phyloP scores from a whole-genome alignment of 1,140 invertebrate species.

The Drosophila athabasca region DNA sequence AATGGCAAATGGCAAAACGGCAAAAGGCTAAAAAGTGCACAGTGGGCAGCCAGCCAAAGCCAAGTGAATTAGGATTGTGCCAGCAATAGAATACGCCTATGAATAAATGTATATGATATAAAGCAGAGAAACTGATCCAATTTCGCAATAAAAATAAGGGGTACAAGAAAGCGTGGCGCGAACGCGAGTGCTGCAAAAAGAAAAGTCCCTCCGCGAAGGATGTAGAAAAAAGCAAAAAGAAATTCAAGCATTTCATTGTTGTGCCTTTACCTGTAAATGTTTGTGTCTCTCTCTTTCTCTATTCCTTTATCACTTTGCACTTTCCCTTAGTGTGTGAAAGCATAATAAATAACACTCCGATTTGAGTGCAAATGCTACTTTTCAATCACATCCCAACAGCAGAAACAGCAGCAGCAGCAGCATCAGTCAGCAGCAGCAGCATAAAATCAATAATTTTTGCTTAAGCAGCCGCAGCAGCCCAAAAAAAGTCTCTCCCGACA shows the following conservation, averaged over 20 bases:
- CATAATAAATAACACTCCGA: no score
- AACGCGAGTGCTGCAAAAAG: conserved; percentile 42
- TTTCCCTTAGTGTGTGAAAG: no score
- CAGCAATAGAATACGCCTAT: conserved; percentile 24
- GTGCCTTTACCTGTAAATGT: conserved; percentile 66
- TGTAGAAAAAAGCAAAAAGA: conserved; percentile 51
- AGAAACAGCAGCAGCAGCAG: conserved; percentile 33
- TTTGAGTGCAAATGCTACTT: no score
- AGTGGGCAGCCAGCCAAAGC: conserved; percentile 49
- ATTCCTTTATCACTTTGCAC: no score
- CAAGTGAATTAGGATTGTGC: conserved; percentile 50
- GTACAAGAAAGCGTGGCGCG: conserved; percentile 37
- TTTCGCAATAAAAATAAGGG: conserved; percentile 25
- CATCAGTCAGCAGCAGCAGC: conserved; percentile 45
- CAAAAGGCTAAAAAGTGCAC: conserved; percentile 27
- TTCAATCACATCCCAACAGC: conserved; percentile 18
- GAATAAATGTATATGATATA: conserved; percentile 29
- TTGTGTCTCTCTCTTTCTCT: neutral
- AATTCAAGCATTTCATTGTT: conserved; percentile 70
- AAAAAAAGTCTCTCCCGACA: conserved; percentile 52
- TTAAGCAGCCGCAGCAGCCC: conserved; percentile 67
- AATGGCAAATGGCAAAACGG: conserved; percentile 38
- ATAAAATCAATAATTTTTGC: conserved; percentile 79
- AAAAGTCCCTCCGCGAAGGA: conserved; percentile 70
- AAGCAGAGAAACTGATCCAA: conserved; percentile 3